Percentiles rank a stretch among this genome's conserved stretches.
Conservation (phyloP, 2,113 vertebrate species). For the Mesitornis unicolor region DNA sequence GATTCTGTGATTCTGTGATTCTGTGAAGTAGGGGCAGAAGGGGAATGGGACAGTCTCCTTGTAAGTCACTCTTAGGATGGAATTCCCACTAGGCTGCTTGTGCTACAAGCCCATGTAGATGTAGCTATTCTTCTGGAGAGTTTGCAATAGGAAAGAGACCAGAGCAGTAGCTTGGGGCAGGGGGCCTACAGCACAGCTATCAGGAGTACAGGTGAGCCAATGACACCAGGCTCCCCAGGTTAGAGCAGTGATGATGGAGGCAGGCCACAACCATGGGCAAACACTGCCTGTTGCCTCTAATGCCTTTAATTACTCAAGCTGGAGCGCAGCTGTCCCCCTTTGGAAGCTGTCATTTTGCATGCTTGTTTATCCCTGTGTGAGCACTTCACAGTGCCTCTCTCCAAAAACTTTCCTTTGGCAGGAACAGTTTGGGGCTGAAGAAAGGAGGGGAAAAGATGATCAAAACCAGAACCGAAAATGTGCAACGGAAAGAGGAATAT, state of each 20-base stretch:
- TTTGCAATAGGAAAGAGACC: neutral
- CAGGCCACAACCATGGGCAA: neutral
- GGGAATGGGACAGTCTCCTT: neutral
- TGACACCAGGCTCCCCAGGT: rapidly evolving
- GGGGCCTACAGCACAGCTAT: neutral
- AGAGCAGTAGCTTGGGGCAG: rapidly evolving
- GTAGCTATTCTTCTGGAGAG: neutral
- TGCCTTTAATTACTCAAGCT: neutral
- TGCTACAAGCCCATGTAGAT: neutral
- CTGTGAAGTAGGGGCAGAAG: too few relatives aligned
- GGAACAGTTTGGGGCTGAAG: neutral
- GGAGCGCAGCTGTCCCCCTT: neutral
- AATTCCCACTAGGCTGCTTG: neutral
- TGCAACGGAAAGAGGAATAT: neutral
- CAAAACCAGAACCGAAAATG: neutral
- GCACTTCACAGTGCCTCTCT: neutral
- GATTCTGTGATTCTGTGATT: too few relatives aligned
- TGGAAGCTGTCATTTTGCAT: neutral
- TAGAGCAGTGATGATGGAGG: neutral
- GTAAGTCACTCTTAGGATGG: neutral
- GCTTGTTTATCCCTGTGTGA: rapidly evolving
- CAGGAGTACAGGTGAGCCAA: neutral
- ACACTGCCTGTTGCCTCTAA: neutral
- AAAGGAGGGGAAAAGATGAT: neutral
- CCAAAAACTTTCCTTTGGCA: neutral